Evolutionary conservation across 1,140 invertebrate genomes (phyloP), one percentile per base, ranked within the genome.

Genomic region (Drosophila watanabei): DNA sequence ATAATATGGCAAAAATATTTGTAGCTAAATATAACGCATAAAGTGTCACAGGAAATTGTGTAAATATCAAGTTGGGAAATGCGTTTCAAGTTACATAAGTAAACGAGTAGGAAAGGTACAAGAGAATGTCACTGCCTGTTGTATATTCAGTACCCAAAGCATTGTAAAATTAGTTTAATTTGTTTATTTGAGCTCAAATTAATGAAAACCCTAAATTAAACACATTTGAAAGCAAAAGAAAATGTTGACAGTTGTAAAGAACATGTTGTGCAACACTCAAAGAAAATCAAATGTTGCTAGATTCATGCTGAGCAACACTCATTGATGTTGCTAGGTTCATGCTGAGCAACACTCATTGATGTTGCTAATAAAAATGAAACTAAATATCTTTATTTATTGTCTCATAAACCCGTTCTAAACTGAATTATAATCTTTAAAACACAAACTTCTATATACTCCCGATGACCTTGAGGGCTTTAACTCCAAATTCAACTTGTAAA

Each of bases 401-500:
- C 2, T 30, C 3, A 51, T 30, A n/a, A n/a, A 2, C 6, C 2
- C 32, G 1, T 35, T 20, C 20, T 37, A 24, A 37, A n/a, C 1
- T 16, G 0, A 39, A 16, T 56, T 39, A 0, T 9, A 9, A 20
- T 33, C 14, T 18, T 13, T 4, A 6, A 16, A 39, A 24, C 4
- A n/a, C 4, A n/a, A 4, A 30, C 8, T 7, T 3, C 4, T 14
- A 13, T 0, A 33, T 16, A 14, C 11, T 45, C 30, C 39, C 1
- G 10, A 28, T 60, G 14, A 65, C 30, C 32, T 65, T 61, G 8
- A 24, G 30, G 18, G 2, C 14, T 11, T 49, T 20, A 61, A 52
- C 45, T 52, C 7, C n/a, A 5, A 41, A 33, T 32, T 65, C 9
- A 9, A 45, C 33, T 35, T 63, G 58, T 24, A 32, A 57, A 63